Evolutionary conservation across 2,113 vertebrate genomes (phyloP), one percentile per base, ranked within the genome.

Genomic region (Trichechus manatus): DNA sequence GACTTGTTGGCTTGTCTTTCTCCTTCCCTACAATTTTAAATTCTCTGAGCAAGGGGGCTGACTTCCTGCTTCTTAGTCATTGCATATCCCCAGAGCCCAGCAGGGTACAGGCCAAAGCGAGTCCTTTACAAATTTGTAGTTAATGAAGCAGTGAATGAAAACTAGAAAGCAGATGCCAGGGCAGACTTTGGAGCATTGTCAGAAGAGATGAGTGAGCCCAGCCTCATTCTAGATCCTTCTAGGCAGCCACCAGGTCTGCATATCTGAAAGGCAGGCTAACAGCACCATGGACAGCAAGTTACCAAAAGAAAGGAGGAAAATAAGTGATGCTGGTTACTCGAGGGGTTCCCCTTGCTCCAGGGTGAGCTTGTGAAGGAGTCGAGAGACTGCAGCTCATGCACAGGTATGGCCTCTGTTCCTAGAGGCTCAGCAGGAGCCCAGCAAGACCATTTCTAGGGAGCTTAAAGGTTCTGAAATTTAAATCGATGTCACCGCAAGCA

Each of bases 401-500:
- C 42, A 25, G 56, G 14, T 13, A 20, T 68, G 10, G 31, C 4
- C 13, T 47, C 20, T 81, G 50, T 84, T 44, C 31, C 72, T 17
- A 33, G 13, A 10, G 11, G 9, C 74, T 82, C 63, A 39, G 86
- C 31, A 25, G 64, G 42, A 36, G 33, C 64, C 33, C 19, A 11
- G 66, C 9, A 25, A 93, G 47, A 74, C 42, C 9, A 4, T 36
- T 68, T 79, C 47, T 36, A 68, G 82, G 56, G 36, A 53, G 23
- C 10, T 44, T 79, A 74, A 74, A 36, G 50, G 39, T 77, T 89
- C 56, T 39, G 59, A 70, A 81, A 53, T 90, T 81, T 75, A 82
- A 42, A 68, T 2, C 1, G 23, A 87, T 36, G 31, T 27, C 25
- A 22, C 15, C 33, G 6, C 20, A 81, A 59, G 25, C 23, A 27